Evolutionary conservation across 2,888 invertebrate species (phyloP).

Genomic region (Dermolepida albohirtum): DNA sequence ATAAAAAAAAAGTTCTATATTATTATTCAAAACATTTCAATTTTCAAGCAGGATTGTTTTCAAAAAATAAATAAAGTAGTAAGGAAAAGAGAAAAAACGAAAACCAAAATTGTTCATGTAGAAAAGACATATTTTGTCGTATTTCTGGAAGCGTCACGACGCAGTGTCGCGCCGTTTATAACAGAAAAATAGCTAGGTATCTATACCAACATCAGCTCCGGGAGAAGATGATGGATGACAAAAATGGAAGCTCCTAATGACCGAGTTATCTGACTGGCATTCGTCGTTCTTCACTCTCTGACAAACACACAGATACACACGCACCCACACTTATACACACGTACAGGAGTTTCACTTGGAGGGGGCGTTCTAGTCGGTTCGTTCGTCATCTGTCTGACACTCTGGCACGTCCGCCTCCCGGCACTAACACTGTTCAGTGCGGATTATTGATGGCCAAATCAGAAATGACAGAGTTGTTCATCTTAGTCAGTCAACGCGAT

Average conservation of each 20-base stretch:
- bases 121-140: no score
- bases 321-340: background rate
- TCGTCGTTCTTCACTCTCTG: slow-evolving; percentile 57
- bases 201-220: slow-evolving; percentile 1
- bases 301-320: background rate
- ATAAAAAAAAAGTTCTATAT: no score
- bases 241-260: slow-evolving; percentile 62
- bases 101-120: no score
- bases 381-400: slow-evolving; percentile 58
- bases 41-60: no score
- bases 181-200: no score
- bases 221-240: slow-evolving; percentile 60
- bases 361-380: slow-evolving; percentile 55
- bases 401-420: slow-evolving; percentile 45
- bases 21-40: no score
- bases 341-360: slow-evolving; percentile 52
- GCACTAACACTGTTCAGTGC: slow-evolving; percentile 52
- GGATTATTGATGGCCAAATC: slow-evolving; percentile 64
- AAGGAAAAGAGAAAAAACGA: no score
- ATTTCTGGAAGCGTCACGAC: no score
- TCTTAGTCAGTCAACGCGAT: slow-evolving; percentile 61
- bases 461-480: slow-evolving; percentile 64
- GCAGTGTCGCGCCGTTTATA: no score
- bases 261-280: slow-evolving; percentile 60
- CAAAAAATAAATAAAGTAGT: no score